Evolutionary conservation across 2,888 invertebrate species (phyloP).

Genomic region (Rhagonycha fulva): DNA sequence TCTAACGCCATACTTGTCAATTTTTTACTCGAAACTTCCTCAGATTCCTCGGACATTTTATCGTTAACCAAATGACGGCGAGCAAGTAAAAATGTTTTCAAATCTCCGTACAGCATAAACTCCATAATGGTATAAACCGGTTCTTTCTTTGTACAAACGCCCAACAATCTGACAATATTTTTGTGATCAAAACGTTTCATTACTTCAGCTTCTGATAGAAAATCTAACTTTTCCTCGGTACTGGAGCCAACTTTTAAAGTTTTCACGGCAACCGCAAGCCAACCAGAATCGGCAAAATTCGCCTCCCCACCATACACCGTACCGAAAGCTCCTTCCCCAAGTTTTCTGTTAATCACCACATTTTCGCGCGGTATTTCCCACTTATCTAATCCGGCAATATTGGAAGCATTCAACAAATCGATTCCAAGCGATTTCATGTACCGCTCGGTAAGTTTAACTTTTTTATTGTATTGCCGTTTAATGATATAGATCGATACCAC

Average conservation of each 20-base stretch:
- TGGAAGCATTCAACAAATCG: constrained; percentile 58
- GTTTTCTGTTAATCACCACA: constrained; percentile 82
- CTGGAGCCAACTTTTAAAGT: constrained; percentile 83
- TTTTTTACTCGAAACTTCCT: constrained; percentile 78
- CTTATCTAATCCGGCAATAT: constrained; percentile 68
- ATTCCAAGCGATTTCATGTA: constrained; percentile 75
- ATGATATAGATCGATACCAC: constrained; percentile 65
- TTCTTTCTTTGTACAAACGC: constrained; percentile 84
- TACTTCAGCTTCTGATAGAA: constrained; percentile 89
- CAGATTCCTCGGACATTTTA: constrained; percentile 65
- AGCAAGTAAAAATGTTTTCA: constrained; percentile 86
- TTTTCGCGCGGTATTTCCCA: constrained; percentile 87
- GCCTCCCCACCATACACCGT: constrained; percentile 92
- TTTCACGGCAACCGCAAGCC: constrained; percentile 88
- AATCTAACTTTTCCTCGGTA: constrained; percentile 87
- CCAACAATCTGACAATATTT: constrained; percentile 83
- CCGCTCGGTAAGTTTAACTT: constrained; percentile 66
- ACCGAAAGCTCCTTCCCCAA: constrained; percentile 92
- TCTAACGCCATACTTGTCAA: constrained; percentile 88
- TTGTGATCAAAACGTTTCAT: constrained; percentile 93
- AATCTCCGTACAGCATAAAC: constrained; percentile 90
- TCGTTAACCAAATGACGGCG: constrained; percentile 80
- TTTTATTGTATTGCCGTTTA: constrained; percentile 71
- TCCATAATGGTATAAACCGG: constrained; percentile 93
- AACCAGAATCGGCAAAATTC: constrained; percentile 67